phyloP scores from a whole-genome alignment of 2,797 vertebrate genomes.

The Pantherophis alleghaniensis region DNA sequence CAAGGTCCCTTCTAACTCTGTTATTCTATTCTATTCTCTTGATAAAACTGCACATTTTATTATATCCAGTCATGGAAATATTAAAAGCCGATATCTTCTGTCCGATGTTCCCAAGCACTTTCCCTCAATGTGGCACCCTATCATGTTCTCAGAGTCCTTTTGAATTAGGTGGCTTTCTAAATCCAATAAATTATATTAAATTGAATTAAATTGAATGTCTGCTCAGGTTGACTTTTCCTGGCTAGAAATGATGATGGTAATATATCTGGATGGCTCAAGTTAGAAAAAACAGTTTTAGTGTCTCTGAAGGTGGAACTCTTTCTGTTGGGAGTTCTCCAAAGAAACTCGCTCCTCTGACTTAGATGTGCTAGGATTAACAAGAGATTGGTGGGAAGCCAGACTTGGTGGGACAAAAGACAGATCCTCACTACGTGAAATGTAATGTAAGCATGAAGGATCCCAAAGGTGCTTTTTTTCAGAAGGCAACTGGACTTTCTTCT shows the following conservation, averaged over 20 bases:
- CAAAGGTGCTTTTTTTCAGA: no score
- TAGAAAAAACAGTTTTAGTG: neutral
- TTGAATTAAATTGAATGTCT: neutral
- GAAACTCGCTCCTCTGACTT: neutral
- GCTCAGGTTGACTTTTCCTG: neutral
- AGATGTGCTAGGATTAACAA: neutral
- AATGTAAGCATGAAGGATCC: neutral
- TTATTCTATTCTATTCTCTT: neutral
- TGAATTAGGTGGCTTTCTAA: neutral
- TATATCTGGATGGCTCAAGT: neutral
- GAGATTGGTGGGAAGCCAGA: neutral
- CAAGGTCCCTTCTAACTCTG: no score
- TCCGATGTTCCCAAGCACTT: neutral
- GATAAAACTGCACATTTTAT: neutral
- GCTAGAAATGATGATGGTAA: neutral
- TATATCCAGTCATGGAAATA: neutral
- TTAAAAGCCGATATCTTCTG: neutral
- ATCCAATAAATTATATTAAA: neutral
- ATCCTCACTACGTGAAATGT: neutral
- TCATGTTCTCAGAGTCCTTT: neutral
- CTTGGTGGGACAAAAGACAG: neutral
- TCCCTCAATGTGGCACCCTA: neutral
- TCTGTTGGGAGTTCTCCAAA: no score
- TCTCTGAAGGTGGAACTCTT: no score
- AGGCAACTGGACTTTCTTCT: no score